Percentiles rank a stretch among this genome's conserved stretches.
These are phyloP conservation scores for Hydrolagus colliei DNA, from an alignment of 2,797 vertebrate genomes.

Conservation along the genomic window DNA sequence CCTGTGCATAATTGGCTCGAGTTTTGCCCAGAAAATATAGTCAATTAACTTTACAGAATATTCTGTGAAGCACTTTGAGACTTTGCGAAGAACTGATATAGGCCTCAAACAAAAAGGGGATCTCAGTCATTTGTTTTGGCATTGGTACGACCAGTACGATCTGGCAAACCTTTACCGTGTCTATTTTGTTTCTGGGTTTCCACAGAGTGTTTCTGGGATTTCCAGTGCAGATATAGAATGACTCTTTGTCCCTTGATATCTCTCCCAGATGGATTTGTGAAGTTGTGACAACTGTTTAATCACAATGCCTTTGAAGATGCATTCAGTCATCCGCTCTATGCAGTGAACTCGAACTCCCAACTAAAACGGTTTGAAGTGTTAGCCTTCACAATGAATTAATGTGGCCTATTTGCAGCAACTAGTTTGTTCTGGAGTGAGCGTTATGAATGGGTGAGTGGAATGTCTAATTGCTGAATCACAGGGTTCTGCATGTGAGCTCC, in stretches of 20 bases:
- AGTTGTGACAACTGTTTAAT: background rate
- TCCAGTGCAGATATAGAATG: background rate
- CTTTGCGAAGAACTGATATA: no score
- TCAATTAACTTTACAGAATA: no score
- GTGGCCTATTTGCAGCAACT: background rate
- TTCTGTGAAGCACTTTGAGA: no score
- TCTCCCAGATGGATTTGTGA: background rate
- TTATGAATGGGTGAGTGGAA: slow-evolving; percentile 1
- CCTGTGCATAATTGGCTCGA: no score
- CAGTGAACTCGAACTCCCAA: background rate
- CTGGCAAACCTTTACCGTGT: no score
- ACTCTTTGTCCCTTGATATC: background rate
- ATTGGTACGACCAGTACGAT: no score
- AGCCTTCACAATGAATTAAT: no score
- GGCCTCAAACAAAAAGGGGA: no score
- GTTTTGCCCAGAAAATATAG: no score
- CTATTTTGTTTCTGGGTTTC: background rate
- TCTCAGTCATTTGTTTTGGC: no score
- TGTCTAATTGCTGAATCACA: background rate
- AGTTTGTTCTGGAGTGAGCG: background rate
- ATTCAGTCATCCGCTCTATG: background rate
- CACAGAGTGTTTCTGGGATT: background rate
- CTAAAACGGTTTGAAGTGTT: no score
- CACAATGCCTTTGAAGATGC: background rate
- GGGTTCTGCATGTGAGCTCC: background rate